Percentiles rank a stretch among this genome's conserved stretches.
Evolutionary conservation across 2,113 vertebrate genomes (phyloP).

Genomic region (Numenius arquata): DNA sequence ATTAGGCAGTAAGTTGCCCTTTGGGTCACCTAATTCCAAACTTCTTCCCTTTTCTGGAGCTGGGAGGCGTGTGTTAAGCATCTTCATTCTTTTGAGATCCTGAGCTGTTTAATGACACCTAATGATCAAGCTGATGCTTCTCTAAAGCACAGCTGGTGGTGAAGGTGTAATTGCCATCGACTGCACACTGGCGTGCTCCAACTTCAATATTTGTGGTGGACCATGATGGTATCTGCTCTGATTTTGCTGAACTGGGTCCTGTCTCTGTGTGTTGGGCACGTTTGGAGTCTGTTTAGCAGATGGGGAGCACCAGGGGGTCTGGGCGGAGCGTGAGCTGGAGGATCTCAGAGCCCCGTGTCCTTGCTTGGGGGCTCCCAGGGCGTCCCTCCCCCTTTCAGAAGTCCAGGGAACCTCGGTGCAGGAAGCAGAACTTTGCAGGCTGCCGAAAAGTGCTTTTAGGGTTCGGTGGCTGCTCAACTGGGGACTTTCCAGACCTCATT

Average conservation of each 20-base stretch:
- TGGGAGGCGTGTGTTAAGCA: neutral
- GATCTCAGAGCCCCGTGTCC: neutral
- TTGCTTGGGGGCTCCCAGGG: neutral
- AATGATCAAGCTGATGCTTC: rapidly evolving
- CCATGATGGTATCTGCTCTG: neutral
- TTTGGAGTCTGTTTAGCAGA: no score
- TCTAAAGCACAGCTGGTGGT: neutral
- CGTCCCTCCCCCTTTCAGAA: neutral
- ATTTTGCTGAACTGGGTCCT: neutral
- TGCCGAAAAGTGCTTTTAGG: neutral
- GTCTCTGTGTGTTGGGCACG: rapidly evolving
- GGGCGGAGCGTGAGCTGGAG: neutral
- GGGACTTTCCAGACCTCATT: neutral
- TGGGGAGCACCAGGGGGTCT: neutral
- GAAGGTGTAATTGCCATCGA: rapidly evolving
- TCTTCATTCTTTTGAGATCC: no score
- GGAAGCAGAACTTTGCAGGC: neutral
- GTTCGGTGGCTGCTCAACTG: rapidly evolving
- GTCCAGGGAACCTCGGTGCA: neutral
- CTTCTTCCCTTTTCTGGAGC: neutral
- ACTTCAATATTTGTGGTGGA: neutral
- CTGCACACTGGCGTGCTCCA: rapidly evolving
- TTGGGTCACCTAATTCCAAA: neutral
- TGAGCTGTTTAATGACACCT: neutral
- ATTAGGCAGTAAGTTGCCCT: neutral